Base-by-base conservation (phyloP, 2,888 invertebrate genomes). In the Polymixis lichenea region DNA sequence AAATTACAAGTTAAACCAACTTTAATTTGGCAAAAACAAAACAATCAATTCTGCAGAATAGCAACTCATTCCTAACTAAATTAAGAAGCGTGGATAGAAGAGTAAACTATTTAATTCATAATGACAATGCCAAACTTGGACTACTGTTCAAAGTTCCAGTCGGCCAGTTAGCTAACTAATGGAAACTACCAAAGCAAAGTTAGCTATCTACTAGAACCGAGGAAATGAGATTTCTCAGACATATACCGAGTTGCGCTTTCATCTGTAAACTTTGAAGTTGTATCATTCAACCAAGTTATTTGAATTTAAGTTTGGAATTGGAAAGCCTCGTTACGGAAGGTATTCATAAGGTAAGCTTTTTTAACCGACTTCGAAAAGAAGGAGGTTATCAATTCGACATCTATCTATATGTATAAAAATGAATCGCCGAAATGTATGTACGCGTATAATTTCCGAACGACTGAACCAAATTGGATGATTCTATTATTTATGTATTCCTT, bases 101-200 rank as follows among this genome's bases (percentile, higher is more conserved):
- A 46, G 22, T 17, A 9, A 51, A 71, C 51, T 67, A 46, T 64
- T 19, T 51, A 38, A 32, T 64, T n/a, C n/a, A 71, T 53, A 53
- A 25, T 46, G 61, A 49, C 53, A 15, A n/a, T 80, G 19, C 13
- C n/a, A 65, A 75, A n/a, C 75, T 60, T n/a, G 0, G 15, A n/a
- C n/a, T n/a, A 78, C 22, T 78, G 43, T 55, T 46, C 65, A 28
- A 83, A 83, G 43, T 78, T 60, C 55, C 32, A 43, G 53, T 60
- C 28, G 28, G 65, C n/a, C 56, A 82, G 51, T 82, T 49, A 53
- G 58, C 60, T 51, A n/a, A 51, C 38, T 49, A 28, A 60, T 51
- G 13, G 55, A 65, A 77, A 60, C 62, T 51, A 32, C 61, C 13
- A 56, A 53, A 46, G 60, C 43, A 32, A 51, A 83, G 8, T 70